Evolutionary conservation across 2,113 vertebrate genomes (phyloP).

Genomic region (Gadus macrocephalus): DNA sequence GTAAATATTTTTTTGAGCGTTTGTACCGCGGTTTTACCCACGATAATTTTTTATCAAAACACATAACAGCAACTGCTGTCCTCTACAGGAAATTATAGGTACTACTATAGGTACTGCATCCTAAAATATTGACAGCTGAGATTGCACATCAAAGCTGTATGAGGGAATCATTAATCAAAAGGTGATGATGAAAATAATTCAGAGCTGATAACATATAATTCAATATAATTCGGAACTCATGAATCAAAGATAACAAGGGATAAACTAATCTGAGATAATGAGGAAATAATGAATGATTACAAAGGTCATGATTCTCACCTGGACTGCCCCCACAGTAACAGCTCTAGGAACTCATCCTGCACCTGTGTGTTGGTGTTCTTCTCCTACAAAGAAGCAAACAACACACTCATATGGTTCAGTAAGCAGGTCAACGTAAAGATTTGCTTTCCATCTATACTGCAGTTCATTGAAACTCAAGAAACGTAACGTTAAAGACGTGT

Average conservation of each 20-base stretch:
- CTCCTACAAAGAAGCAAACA: slow-evolving; percentile 70
- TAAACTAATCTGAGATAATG: background rate
- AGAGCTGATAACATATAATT: background rate
- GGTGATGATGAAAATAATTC: background rate
- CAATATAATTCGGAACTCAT: background rate
- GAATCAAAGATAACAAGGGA: background rate
- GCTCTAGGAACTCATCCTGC: slow-evolving; percentile 96
- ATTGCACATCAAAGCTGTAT: background rate
- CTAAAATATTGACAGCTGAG: too few species aligned
- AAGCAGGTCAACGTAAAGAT: too few species aligned
- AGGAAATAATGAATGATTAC: background rate
- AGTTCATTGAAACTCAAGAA: background rate
- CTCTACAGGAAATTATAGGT: slow-evolving; percentile 28
- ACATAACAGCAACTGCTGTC: background rate
- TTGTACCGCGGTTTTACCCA: too few species aligned
- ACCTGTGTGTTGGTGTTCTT: slow-evolving; percentile 96
- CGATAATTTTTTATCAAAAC: too few species aligned
- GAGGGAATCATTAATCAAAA: background rate
- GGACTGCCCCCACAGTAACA: slow-evolving; percentile 95
- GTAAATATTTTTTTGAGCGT: too few species aligned
- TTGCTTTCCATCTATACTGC: too few species aligned
- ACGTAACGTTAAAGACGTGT: background rate
- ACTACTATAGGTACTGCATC: slow-evolving; percentile 15
- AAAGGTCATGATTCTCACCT: slow-evolving; percentile 68
- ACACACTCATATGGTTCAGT: background rate